These are phyloP conservation scores for Coptotermes formosanus DNA, from an alignment of 1,140 invertebrate species.

Conservation along the genomic window DNA sequence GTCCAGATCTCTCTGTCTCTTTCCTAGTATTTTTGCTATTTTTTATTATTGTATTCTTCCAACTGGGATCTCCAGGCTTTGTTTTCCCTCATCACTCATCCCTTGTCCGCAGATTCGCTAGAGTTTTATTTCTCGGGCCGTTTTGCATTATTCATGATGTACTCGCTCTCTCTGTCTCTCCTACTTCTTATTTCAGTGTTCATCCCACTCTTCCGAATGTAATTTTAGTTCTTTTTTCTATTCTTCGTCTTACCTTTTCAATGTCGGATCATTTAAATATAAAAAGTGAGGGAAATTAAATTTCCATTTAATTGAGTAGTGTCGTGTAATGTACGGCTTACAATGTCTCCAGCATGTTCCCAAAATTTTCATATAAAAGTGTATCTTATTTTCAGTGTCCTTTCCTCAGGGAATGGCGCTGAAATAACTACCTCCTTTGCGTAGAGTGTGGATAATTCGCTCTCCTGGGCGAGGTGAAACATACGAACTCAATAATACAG, in stretches of 20 bases:
- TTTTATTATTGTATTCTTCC: slow-evolving; percentile 11
- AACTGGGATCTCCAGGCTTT: background rate
- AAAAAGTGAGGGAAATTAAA: background rate
- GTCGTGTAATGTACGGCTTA: no score
- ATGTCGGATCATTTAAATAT: background rate
- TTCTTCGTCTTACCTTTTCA: background rate
- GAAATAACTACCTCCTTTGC: no score
- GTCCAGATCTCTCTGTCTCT: background rate
- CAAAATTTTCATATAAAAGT: no score
- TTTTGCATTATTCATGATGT: background rate
- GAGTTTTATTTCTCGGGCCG: background rate
- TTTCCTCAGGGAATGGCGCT: no score
- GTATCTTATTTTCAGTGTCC: no score
- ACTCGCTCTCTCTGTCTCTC: background rate
- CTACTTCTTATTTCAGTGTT: background rate
- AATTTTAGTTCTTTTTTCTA: background rate
- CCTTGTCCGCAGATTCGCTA: background rate
- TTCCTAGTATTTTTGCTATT: background rate
- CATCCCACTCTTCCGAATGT: background rate
- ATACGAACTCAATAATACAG: no score
- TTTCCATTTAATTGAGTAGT: background rate
- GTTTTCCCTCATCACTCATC: background rate
- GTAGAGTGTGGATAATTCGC: no score
- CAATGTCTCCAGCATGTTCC: no score
- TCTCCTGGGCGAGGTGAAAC: no score